phyloP scores from a whole-genome alignment of 2,113 vertebrate species.

The Nibea albiflora region DNA sequence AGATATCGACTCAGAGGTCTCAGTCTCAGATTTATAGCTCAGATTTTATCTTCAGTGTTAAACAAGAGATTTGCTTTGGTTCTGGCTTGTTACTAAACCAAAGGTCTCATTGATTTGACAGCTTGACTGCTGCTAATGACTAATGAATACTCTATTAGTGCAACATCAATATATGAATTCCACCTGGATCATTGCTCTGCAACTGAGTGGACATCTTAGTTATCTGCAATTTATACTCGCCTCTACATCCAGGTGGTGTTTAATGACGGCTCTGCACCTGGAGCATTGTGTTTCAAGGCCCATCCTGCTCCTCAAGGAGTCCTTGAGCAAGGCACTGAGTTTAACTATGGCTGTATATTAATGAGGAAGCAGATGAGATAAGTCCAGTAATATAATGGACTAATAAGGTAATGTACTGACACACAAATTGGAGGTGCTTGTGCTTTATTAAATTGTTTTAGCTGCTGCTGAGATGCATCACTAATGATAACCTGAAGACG shows the following conservation, averaged over 20 bases:
- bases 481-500: no score
- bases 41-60: conserved; percentile 19
- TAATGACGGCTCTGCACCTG: not conserved
- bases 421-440: no score
- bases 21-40: conserved; percentile 9
- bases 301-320: not conserved
- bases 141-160: conserved; percentile 50
- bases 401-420: no score
- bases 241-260: not conserved
- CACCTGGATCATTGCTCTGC: conserved; percentile 30
- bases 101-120: conserved; percentile 54
- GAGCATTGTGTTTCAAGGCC: not conserved
- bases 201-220: conserved; percentile 4
- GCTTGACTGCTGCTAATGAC: conserved; percentile 55
- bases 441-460: no score
- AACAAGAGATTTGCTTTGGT: conserved; percentile 22
- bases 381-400: no score
- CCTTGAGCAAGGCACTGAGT: not conserved
- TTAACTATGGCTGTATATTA: not conserved
- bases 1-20: not conserved
- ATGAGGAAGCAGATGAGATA: not conserved
- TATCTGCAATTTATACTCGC: not conserved
- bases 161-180: conserved; percentile 54
- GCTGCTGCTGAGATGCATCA: no score
- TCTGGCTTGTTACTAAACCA: conserved; percentile 15